phyloP scores from a whole-genome alignment of 2,113 vertebrate genomes.

The Pangasianodon hypophthalmus region DNA sequence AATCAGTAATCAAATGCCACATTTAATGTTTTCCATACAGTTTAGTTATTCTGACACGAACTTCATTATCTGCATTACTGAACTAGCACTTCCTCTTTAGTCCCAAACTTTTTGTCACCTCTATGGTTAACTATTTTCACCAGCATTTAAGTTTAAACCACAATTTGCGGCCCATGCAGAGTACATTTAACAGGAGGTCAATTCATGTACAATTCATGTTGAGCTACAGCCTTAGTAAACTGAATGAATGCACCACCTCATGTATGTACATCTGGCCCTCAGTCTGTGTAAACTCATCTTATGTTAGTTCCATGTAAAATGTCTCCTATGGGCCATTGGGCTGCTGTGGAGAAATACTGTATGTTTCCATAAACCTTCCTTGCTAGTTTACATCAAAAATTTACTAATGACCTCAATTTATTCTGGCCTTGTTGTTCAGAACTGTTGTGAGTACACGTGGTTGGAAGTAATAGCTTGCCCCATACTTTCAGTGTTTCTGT shows the following conservation, averaged over 20 bases:
- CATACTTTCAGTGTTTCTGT: constrained; percentile 39
- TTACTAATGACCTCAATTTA: neutral
- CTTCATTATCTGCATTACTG: neutral
- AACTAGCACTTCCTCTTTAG: neutral
- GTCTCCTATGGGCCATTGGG: neutral
- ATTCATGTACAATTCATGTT: neutral
- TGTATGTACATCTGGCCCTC: neutral
- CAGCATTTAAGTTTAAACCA: neutral
- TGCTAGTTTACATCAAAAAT: neutral
- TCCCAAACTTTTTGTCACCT: neutral
- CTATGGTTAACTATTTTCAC: neutral
- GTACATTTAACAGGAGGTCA: neutral
- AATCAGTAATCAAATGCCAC: neutral
- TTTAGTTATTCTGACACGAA: neutral
- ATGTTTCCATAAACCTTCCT: neutral
- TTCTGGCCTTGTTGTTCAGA: constrained; percentile 9
- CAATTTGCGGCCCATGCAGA: neutral
- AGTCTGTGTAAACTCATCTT: constrained; percentile 23
- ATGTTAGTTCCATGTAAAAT: neutral
- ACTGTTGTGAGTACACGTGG: neutral
- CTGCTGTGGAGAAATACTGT: constrained; percentile 1
- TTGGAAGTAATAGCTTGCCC: constrained; percentile 28
- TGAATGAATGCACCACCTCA: neutral
- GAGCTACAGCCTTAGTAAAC: neutral
- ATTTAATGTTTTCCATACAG: neutral